These are phyloP conservation scores for Mirounga angustirostris DNA, from an alignment of 2,113 vertebrate genomes.

Conservation along the genomic window DNA sequence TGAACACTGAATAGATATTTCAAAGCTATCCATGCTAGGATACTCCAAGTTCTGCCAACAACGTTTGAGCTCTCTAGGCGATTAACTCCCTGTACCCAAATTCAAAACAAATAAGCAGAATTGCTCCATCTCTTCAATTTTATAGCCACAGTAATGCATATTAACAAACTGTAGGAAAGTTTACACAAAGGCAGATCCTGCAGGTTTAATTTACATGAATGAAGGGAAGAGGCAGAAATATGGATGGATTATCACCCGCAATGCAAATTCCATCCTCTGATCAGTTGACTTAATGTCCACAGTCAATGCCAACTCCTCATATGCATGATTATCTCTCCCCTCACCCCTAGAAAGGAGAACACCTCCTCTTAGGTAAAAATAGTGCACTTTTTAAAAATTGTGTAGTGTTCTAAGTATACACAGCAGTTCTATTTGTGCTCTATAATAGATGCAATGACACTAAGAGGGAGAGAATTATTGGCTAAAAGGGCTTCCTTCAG, in stretches of 20 bases:
- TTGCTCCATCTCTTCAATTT: conserved; percentile 26
- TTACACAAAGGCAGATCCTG: conserved; percentile 34
- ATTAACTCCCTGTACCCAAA: conserved; percentile 17
- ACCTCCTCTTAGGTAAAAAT: conserved; percentile 32
- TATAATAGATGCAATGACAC: conserved; percentile 35
- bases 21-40: conserved; percentile 33
- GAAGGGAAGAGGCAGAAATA: conserved; percentile 16
- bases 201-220: conserved; percentile 3
- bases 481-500: background rate
- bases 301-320: background rate
- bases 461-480: conserved; percentile 41
- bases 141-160: background rate
- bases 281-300: conserved; percentile 32
- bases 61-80: background rate
- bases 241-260: conserved; percentile 20
- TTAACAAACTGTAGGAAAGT: background rate
- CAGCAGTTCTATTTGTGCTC: conserved; percentile 35
- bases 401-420: background rate
- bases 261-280: conserved; percentile 31
- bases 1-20: conserved; percentile 28
- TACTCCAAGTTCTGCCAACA: conserved; percentile 35
- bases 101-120: conserved; percentile 57
- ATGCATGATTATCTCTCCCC: background rate
- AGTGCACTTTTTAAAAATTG: conserved; percentile 43
- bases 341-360: background rate